Evolutionary conservation across 2,113 vertebrate species (phyloP).

Genomic region (Pluvialis apricaria): DNA sequence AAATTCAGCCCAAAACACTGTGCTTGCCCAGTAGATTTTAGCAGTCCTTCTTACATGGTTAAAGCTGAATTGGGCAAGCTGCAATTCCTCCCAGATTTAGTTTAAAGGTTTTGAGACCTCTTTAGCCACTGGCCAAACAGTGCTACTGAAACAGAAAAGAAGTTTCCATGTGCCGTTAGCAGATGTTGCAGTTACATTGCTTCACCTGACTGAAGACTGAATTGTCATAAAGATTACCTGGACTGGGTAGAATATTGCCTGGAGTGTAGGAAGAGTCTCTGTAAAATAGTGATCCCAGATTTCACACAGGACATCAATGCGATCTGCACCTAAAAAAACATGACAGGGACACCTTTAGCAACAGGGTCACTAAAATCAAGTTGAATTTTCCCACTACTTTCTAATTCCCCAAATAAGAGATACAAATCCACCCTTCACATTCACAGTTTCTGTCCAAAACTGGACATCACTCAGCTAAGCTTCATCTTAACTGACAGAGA

Average conservation of each 20-base stretch:
- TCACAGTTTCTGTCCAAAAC: neutral
- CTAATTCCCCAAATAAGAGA: neutral
- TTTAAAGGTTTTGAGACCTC: neutral
- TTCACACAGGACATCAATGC: slow-evolving; percentile 81
- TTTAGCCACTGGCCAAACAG: neutral
- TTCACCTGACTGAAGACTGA: neutral
- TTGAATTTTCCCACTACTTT: neutral
- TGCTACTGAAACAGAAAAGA: neutral
- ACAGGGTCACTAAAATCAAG: neutral
- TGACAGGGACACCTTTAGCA: neutral
- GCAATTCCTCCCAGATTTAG: neutral
- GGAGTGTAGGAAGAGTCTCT: slow-evolving; percentile 91
- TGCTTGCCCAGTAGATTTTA: neutral
- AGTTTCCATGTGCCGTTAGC: neutral
- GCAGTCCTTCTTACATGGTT: neutral
- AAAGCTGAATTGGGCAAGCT: neutral
- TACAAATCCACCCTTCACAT: neutral
- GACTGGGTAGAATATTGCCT: slow-evolving; percentile 95
- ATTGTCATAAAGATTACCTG: slow-evolving; percentile 78
- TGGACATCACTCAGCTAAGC: neutral
- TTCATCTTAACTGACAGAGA: neutral
- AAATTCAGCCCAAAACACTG: neutral
- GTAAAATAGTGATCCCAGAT: slow-evolving; percentile 92
- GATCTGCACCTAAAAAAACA: slow-evolving; percentile 77
- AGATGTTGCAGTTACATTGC: neutral